phyloP scores from a whole-genome alignment of 2,888 invertebrate genomes.

The Orthosia gracilis region DNA sequence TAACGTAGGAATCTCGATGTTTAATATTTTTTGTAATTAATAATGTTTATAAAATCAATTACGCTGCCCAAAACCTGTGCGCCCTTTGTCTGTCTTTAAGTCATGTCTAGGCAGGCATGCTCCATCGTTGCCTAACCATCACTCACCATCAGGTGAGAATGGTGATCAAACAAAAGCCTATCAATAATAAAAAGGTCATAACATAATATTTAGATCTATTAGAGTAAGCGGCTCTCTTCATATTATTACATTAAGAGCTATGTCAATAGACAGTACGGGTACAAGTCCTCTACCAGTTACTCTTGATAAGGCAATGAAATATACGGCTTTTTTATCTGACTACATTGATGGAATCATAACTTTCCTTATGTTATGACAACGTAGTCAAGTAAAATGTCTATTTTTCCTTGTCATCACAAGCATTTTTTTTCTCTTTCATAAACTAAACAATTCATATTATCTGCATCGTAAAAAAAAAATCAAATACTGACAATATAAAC shows the following conservation, averaged over 20 bases:
- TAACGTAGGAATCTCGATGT: too few species aligned
- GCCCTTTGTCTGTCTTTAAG: too few species aligned
- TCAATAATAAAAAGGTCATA: not conserved
- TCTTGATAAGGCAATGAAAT: conserved; percentile 26
- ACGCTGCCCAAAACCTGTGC: too few species aligned
- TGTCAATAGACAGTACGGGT: not conserved
- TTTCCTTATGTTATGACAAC: conserved; percentile 4
- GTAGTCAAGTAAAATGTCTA: conserved; percentile 10
- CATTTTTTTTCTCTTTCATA: not conserved
- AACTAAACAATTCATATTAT: not conserved
- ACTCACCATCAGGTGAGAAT: not conserved
- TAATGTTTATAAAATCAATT: not conserved
- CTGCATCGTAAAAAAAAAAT: too few species aligned
- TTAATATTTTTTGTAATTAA: not conserved
- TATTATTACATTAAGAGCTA: not conserved
- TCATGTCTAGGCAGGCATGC: too few species aligned
- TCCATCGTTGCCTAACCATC: not conserved
- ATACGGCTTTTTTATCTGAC: conserved; percentile 8
- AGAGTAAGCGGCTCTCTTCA: not conserved
- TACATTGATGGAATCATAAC: conserved; percentile 35
- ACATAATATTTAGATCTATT: conserved; percentile 14
- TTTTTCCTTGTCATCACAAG: not conserved
- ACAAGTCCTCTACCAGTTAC: not conserved
- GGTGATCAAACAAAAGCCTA: not conserved
- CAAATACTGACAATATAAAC: too few species aligned